Percentiles rank a stretch among this genome's conserved stretches.
These are phyloP conservation scores for Chaunax sp. DNA, from an alignment of 2,797 vertebrate species.

Conservation along the genomic window DNA sequence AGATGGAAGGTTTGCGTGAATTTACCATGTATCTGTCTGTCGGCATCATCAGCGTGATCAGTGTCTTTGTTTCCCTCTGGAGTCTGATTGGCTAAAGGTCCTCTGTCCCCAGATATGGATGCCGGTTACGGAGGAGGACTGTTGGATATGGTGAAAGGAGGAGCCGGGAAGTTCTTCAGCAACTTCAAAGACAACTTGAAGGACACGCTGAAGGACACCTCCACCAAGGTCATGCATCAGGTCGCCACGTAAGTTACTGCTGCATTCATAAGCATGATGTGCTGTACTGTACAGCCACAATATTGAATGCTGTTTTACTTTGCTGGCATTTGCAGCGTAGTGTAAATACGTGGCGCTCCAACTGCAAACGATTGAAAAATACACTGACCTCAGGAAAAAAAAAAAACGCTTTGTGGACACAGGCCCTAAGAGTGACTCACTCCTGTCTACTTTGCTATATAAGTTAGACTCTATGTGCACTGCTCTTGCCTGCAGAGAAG, in stretches of 20 bases:
- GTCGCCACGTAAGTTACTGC: conserved; percentile 90
- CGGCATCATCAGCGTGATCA: conserved; percentile 3
- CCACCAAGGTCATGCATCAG: conserved; percentile 98
- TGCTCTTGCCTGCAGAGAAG: too few species aligned
- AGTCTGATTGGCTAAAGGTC: conserved; percentile 70
- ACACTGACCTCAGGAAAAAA: too few species aligned
- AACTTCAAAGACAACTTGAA: conserved; percentile 99
- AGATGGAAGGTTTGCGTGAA: neutral
- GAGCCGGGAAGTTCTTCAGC: conserved; percentile 98
- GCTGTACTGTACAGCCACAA: neutral
- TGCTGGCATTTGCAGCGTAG: too few species aligned
- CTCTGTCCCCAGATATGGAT: conserved; percentile 92
- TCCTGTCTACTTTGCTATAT: too few species aligned
- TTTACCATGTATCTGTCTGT: neutral
- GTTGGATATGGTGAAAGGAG: conserved; percentile 98
- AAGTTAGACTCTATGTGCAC: too few species aligned
- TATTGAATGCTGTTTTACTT: neutral
- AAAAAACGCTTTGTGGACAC: too few species aligned
- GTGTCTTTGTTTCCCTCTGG: conserved; percentile 3
- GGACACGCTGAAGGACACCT: conserved; percentile 98
- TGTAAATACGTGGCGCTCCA: too few species aligned
- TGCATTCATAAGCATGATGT: neutral
- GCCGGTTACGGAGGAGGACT: conserved; percentile 93
- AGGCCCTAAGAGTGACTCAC: too few species aligned
- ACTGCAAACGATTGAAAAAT: too few species aligned